phyloP scores from a whole-genome alignment of 2,888 invertebrate species.

The Perithous albicinctus region DNA sequence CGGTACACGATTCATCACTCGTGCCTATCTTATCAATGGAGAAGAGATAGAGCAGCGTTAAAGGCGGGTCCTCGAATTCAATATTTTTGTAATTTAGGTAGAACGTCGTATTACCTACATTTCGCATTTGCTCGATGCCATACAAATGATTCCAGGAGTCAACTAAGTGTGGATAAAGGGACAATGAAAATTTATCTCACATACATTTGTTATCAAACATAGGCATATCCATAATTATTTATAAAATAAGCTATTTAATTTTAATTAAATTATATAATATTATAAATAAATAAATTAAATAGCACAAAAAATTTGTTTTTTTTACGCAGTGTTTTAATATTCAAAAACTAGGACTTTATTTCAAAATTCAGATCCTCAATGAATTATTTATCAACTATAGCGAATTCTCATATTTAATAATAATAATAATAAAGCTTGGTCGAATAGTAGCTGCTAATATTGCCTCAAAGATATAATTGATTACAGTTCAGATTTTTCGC shows the following conservation, averaged over 20 bases:
- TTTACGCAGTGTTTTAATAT: too few relatives aligned
- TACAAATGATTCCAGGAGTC: not conserved
- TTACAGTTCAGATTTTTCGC: not conserved
- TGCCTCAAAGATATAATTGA: not conserved
- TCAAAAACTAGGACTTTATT: too few relatives aligned
- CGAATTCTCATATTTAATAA: not conserved
- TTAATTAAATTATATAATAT: not conserved
- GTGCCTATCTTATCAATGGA: conserved; percentile 51
- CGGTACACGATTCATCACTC: conserved; percentile 34
- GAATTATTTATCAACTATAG: not conserved
- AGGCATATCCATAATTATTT: not conserved
- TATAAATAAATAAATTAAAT: too few relatives aligned
- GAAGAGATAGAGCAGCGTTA: not conserved
- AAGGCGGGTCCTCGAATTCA: conserved; percentile 3
- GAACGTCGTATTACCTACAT: not conserved
- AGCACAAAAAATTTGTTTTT: too few relatives aligned
- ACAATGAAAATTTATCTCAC: not conserved
- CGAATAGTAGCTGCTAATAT: not conserved
- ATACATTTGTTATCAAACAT: not conserved
- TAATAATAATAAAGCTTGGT: not conserved
- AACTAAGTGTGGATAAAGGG: too few relatives aligned
- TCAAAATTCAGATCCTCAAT: too few relatives aligned
- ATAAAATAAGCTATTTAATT: too few relatives aligned
- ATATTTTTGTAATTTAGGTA: not conserved
- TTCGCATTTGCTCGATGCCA: not conserved